These are phyloP conservation scores for Tylochromis polylepis DNA, from an alignment of 2,113 vertebrate genomes.

Conservation along the genomic window DNA sequence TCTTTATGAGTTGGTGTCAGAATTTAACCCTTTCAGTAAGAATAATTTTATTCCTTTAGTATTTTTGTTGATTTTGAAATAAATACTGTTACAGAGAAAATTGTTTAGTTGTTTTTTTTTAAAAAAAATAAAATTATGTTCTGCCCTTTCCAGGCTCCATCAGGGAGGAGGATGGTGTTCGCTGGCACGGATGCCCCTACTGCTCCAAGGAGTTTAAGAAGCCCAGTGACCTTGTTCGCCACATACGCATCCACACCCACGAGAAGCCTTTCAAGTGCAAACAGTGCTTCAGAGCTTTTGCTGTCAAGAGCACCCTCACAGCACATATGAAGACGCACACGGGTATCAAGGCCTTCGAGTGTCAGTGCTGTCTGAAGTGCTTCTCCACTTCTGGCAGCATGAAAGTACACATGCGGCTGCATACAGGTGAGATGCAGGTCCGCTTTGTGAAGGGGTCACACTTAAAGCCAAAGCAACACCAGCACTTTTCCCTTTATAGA, in stretches of 20 bases:
- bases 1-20: neutral
- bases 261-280: slow-evolving; percentile 99
- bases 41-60: neutral
- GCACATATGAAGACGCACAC: slow-evolving; percentile 98
- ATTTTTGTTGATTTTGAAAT: too few species aligned
- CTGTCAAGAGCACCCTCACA: slow-evolving; percentile 96
- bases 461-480: neutral
- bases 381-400: slow-evolving; percentile 99
- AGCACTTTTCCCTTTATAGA: neutral
- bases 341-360: slow-evolving; percentile 96
- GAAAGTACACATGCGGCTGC: slow-evolving; percentile 96
- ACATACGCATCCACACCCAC: slow-evolving; percentile 97
- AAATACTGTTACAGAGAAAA: neutral
- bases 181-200: slow-evolving; percentile 95
- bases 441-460: neutral
- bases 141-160: slow-evolving; percentile 78
- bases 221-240: slow-evolving; percentile 94
- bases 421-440: slow-evolving; percentile 82
- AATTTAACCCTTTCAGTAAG: neutral
- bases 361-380: slow-evolving; percentile 92
- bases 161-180: slow-evolving; percentile 90
- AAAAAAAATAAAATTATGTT: neutral
- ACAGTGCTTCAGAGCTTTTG: slow-evolving; percentile 96
- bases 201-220: slow-evolving; percentile 98
- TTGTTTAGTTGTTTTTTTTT: rapidly evolving